A percentile compares a stretch with the other conserved stretches of the same genome.
phyloP scores from a whole-genome alignment of 2,113 vertebrate genomes.

The Cercocebus atys region DNA sequence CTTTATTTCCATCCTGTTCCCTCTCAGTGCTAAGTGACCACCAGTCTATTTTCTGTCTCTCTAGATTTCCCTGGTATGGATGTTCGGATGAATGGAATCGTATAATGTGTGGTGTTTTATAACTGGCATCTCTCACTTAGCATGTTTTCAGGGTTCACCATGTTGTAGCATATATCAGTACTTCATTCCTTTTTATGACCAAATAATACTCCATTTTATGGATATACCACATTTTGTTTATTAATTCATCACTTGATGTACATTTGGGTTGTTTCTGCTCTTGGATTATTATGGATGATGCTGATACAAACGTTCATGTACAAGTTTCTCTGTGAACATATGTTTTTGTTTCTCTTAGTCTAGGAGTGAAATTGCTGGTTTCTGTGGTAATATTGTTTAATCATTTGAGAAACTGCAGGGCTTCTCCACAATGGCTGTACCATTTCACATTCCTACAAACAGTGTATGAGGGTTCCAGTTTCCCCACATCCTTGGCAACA shows the following conservation, averaged over 20 bases:
- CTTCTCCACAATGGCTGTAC: background rate
- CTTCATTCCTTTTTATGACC: background rate
- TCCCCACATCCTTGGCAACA: background rate
- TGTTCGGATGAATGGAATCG: background rate
- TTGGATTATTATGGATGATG: background rate
- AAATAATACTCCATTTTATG: background rate
- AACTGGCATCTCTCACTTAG: background rate
- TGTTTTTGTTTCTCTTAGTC: background rate
- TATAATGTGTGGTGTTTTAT: background rate
- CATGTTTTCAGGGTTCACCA: background rate
- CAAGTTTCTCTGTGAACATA: background rate
- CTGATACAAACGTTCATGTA: background rate
- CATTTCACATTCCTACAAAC: background rate
- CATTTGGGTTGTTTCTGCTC: background rate
- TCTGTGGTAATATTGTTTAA: background rate
- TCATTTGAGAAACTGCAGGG: background rate
- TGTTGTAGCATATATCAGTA: background rate
- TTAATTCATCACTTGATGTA: background rate
- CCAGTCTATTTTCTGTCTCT: background rate
- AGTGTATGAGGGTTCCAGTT: background rate
- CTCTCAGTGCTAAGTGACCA: background rate
- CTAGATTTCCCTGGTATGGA: background rate
- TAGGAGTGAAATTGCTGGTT: background rate
- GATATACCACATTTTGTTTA: background rate
- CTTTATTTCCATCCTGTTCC: background rate